Evolutionary conservation across 2,113 vertebrate genomes (phyloP).

Genomic region (Microtus pennsylvanicus): DNA sequence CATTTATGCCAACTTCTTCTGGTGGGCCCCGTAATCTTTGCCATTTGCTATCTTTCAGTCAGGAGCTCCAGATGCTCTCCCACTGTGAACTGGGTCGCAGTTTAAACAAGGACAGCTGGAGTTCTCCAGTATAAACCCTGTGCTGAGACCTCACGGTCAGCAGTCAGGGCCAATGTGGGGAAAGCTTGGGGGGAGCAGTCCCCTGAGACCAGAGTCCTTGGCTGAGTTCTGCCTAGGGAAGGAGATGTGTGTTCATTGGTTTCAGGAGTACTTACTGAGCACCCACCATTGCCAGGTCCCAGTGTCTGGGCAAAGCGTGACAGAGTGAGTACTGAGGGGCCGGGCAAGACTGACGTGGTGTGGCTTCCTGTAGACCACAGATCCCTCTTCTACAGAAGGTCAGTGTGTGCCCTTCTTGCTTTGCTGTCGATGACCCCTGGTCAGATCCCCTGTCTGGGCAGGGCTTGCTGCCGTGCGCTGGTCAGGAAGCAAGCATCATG

Average conservation of each 20-base stretch:
- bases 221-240: background rate
- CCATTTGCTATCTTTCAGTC: slow-evolving; percentile 23
- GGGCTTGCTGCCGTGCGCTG: background rate
- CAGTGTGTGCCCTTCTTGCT: background rate
- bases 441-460: rapidly evolving
- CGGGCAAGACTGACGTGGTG: background rate
- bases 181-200: background rate
- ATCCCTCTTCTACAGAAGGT: background rate
- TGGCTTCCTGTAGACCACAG: background rate
- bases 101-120: background rate
- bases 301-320: too few species aligned
- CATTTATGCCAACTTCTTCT: background rate
- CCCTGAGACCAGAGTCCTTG: background rate
- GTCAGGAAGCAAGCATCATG: background rate
- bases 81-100: background rate
- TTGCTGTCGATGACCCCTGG: rapidly evolving
- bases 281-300: background rate
- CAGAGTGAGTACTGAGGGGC: background rate
- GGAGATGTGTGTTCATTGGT: background rate
- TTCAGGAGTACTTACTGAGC: background rate
- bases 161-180: rapidly evolving
- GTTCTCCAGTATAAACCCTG: background rate
- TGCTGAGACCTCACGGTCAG: background rate
- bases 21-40: background rate
- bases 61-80: background rate